Percentiles rank a stretch among this genome's conserved stretches.
phyloP scores from a whole-genome alignment of 2,797 vertebrate species.

The Sebastes hubbsi region DNA sequence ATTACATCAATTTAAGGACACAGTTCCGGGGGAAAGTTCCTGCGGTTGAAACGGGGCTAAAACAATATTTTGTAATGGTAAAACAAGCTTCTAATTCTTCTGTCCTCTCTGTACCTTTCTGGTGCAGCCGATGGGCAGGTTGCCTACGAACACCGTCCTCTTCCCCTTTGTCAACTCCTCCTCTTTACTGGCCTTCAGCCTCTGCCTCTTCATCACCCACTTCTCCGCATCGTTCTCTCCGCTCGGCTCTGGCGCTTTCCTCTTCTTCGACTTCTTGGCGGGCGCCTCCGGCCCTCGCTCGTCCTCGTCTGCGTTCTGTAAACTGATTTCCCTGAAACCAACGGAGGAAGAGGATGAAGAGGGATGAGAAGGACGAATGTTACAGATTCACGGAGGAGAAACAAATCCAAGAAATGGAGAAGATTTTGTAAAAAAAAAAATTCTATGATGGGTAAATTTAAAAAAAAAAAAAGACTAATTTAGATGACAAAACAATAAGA shows the following conservation, averaged over 20 bases:
- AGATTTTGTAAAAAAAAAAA: too few species aligned
- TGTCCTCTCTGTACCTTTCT: conserved; percentile 77
- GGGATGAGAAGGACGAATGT: neutral
- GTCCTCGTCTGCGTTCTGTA: conserved; percentile 85
- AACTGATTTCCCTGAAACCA: conserved; percentile 82
- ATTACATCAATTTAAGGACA: too few species aligned
- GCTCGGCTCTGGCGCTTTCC: conserved; percentile 43
- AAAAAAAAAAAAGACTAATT: neutral
- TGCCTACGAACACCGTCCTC: conserved; percentile 94
- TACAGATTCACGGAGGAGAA: neutral
- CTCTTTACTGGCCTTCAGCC: conserved; percentile 38
- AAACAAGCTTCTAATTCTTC: neutral
- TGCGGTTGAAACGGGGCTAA: too few species aligned
- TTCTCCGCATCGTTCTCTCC: conserved; percentile 4
- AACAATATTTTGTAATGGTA: neutral
- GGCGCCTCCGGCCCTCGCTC: conserved; percentile 61
- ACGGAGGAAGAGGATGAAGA: neutral
- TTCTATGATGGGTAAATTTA: neutral
- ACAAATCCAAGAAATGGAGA: neutral
- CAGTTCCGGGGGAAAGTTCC: too few species aligned
- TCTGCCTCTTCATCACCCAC: conserved; percentile 66
- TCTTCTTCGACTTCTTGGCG: conserved; percentile 65
- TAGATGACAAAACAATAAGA: neutral
- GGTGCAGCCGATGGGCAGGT: conserved; percentile 87
- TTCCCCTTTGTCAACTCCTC: conserved; percentile 81